Conservation (phyloP, 2,888 invertebrate genomes). For the Amiota communis region DNA sequence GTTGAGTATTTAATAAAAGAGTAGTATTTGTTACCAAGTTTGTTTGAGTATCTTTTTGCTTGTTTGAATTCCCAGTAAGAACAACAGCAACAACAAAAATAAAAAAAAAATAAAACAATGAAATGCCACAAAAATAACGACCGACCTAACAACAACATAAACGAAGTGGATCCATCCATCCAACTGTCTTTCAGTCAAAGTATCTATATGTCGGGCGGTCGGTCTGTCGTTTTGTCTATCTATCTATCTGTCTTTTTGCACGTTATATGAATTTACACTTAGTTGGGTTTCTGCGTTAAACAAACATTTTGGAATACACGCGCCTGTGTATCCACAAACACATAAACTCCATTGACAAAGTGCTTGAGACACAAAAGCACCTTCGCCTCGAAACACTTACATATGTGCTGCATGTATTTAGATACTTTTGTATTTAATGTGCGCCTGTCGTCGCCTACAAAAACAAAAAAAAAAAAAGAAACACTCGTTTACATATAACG, state of each 20-base stretch:
- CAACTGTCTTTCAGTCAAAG: too few relatives aligned
- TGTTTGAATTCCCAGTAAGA: slow-evolving; percentile 21
- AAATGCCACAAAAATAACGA: neutral
- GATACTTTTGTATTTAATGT: too few relatives aligned
- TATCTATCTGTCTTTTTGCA: slow-evolving; percentile 35
- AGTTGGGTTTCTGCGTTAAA: neutral
- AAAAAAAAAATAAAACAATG: neutral
- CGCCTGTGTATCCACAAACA: slow-evolving; percentile 7
- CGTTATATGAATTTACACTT: slow-evolving; percentile 24
- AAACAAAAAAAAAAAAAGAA: neutral
- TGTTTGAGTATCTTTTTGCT: slow-evolving; percentile 34
- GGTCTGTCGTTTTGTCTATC: neutral
- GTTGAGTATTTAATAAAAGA: slow-evolving; percentile 44
- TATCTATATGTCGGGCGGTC: neutral
- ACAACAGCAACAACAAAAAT: slow-evolving; percentile 18
- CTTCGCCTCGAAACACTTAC: neutral
- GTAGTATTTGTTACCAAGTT: slow-evolving; percentile 29
- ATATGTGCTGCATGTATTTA: too few relatives aligned
- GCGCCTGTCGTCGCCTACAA: neutral
- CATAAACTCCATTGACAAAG: slow-evolving; percentile 31
- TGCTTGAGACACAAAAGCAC: slow-evolving; percentile 9
- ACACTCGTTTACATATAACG: neutral
- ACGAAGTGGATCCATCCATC: too few relatives aligned
- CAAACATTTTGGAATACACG: slow-evolving; percentile 7
- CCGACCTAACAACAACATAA: too few relatives aligned